Base-by-base conservation (phyloP, 2,888 invertebrate genomes). In the Octonoba sinensis region DNA sequence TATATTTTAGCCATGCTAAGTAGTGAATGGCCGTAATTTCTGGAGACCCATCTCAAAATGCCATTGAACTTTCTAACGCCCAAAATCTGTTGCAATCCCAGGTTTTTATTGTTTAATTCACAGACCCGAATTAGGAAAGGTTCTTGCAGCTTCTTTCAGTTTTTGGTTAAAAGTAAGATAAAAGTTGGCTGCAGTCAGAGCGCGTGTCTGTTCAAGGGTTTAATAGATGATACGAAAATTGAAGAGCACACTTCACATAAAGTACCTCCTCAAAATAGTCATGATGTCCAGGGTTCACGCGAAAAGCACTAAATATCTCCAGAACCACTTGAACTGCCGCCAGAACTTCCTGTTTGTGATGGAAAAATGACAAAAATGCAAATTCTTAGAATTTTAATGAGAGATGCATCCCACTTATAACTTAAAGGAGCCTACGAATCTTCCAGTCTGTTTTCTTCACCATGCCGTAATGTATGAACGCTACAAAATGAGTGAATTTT, bases 261-360 rank as follows among this genome's bases (percentile, higher is more conserved):
- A 78, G 78, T 78, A 72, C 59, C 71, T 78, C 78, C 78, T 78
- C 78, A 72, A 78, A 78, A 78, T 78, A 78, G 78, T 46, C 78
- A 51, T 78, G 78, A 78, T 72, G 78, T 66, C 78, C 66, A 59
- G 66, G 56, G 49, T 24, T 64, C 70, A 49, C 27, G 71, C 51
- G 66, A 66, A 71, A 72, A 60, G 60, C 72, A 71, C 72, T 72
- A 72, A 51, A 78, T 78, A 72, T 51, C 72, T 64, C 65, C 59
- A 57, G 36, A 71, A 18, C 56, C 72, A 78, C 78, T 78, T 60
- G 72, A 78, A 65, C 57, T 78, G 57, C 78, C 46, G 27, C 66
- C 66, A 64, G 46, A 27, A 78, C 78, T 78, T 78, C 78, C 78
- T 78, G 78, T 78, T 78, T 78, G 66, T 78, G 72, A 59, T 66